Conservation (phyloP, 1,140 invertebrate species). For the Zaprionus tsacasi region DNA sequence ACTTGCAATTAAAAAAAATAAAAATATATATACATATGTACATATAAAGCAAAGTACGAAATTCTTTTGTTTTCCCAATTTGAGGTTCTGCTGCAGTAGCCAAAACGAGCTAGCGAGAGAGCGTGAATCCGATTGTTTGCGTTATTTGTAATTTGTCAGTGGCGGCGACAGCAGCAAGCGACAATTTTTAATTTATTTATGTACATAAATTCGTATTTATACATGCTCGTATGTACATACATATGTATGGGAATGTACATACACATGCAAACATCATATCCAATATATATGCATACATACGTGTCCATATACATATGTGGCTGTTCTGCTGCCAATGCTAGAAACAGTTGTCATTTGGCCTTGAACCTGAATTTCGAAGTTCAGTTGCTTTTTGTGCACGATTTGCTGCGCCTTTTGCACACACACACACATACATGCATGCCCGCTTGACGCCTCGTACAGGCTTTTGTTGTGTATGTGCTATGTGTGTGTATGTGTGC, state of each 20-base stretch:
- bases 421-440: neutral
- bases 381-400: constrained; percentile 52
- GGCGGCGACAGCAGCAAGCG: constrained; percentile 9
- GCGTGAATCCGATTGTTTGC: constrained; percentile 20
- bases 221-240: neutral
- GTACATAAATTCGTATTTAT: neutral
- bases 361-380: constrained; percentile 78
- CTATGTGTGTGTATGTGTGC: neutral
- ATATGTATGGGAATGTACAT: constrained; percentile 11
- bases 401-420: constrained; percentile 60
- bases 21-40: too few relatives aligned
- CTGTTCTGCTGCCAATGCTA: constrained; percentile 38
- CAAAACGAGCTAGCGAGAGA: neutral
- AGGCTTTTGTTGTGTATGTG: too few relatives aligned
- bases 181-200: constrained; percentile 15
- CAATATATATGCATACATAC: neutral
- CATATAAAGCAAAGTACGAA: neutral
- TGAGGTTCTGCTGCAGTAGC: constrained; percentile 10
- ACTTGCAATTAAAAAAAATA: neutral
- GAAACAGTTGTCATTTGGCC: constrained; percentile 67
- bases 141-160: constrained; percentile 18
- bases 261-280: neutral
- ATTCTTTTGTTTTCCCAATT: neutral
- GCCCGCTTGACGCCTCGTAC: neutral
- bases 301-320: neutral